Evolutionary conservation across 1,140 invertebrate genomes (phyloP), one percentile per base, ranked within the genome.

Genomic region (Hycleus phaleratus): DNA sequence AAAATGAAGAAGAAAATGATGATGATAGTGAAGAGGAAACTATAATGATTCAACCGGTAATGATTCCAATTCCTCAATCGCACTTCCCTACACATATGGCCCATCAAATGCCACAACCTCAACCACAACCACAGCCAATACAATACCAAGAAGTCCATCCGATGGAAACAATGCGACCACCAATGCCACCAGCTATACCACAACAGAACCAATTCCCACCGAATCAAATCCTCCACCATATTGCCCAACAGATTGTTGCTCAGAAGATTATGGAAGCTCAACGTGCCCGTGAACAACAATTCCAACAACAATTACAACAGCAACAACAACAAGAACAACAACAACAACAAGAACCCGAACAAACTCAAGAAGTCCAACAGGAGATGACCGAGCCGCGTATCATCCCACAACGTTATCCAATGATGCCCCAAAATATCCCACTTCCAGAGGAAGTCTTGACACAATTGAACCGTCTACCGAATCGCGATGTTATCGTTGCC

Each of bases 361-460:
- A 48, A n/a, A 45, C 46, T 7, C 47, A 52, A 25, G 18, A 18
- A 18, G 18, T 18, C 24, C 45, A 43, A 42, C 44, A 58, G 39
- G 60, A 60, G 12, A 18, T 47, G 46, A 46, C 47, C 48, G n/a
- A 51, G 56, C 38, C 46, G 51, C 24, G 25, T 56, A 3, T 68
- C 71, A 65, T 64, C 72, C 44, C 69, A 70, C 56, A 65, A 71
- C 49, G 64, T 73, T 56, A 71, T 73, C 18, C 32, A 32, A 58
- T 74, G 51, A 71, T 76, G 7, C 64, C 73, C 25, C 71, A 75
- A 55, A 71, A 72, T 53, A 68, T 77, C n/a, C 80, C 79, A 32
- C 75, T 83, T 65, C 81, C 80, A 4, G 79, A 81, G 54, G 81
- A 82, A 49, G 77, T 83, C 65, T 68, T 84, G 53, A 75, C 77